A percentile compares a stretch with the other conserved stretches of the same genome.
These are phyloP conservation scores for Dendropsophus ebraccatus DNA, from an alignment of 2,113 vertebrate species.

Conservation along the genomic window DNA sequence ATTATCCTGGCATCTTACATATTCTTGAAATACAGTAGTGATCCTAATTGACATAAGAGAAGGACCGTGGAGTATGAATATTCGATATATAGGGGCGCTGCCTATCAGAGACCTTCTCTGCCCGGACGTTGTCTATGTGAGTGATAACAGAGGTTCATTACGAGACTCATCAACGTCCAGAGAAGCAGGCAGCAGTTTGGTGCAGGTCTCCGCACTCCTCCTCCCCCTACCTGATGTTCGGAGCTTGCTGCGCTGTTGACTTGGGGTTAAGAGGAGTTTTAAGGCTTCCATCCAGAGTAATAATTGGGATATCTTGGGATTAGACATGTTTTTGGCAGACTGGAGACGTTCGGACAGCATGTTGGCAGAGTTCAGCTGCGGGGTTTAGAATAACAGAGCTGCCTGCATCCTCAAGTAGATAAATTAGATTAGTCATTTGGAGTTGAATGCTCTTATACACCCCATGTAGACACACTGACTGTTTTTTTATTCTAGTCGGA, in stretches of 20 bases:
- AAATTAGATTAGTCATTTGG: slow-evolving; percentile 57
- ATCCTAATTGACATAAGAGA: no score
- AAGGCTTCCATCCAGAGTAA: slow-evolving; percentile 48
- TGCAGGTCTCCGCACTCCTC: neutral
- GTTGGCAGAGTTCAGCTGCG: slow-evolving; percentile 51
- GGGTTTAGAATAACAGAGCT: slow-evolving; percentile 50
- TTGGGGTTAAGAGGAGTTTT: slow-evolving; percentile 53
- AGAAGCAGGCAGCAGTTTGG: neutral
- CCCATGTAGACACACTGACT: neutral
- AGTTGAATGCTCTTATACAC: slow-evolving; percentile 32
- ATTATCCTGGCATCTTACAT: no score
- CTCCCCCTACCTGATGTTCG: slow-evolving; percentile 37
- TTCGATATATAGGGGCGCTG: neutral
- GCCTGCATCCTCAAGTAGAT: slow-evolving; percentile 49
- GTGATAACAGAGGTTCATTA: neutral
- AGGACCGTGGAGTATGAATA: no score
- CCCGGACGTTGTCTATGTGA: neutral
- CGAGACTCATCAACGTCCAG: neutral
- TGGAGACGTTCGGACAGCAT: slow-evolving; percentile 51
- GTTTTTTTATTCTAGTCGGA: neutral
- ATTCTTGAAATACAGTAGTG: no score
- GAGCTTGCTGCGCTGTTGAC: slow-evolving; percentile 29
- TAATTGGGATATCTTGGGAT: slow-evolving; percentile 55
- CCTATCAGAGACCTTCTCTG: neutral
- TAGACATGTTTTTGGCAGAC: slow-evolving; percentile 57